Percentiles rank a stretch among this genome's conserved stretches.
Evolutionary conservation across 2,888 invertebrate species (phyloP).

Genomic region (Sminthurinus aureus): DNA sequence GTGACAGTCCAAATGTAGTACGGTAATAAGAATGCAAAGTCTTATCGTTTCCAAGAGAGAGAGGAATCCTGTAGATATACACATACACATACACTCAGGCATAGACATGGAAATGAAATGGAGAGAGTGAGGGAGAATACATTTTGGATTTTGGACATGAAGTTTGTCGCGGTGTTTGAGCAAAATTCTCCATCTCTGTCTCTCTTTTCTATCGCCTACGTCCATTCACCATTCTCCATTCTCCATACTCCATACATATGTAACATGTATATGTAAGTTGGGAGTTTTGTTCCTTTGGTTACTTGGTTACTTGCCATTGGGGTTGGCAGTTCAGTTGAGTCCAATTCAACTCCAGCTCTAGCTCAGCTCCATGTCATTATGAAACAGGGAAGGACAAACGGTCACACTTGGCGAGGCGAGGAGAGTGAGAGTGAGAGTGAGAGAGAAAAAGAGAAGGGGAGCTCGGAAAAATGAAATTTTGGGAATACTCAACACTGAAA

Average conservation of each 20-base stretch:
- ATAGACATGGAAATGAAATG: not conserved
- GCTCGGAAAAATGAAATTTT: slow-evolving; percentile 38
- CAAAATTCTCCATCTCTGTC: not conserved
- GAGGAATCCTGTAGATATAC: not conserved
- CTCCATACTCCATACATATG: not conserved
- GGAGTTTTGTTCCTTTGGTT: slow-evolving; percentile 29
- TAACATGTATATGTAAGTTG: not conserved
- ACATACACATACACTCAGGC: too few species aligned
- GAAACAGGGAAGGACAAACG: slow-evolving; percentile 51
- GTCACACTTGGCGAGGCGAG: slow-evolving; percentile 51
- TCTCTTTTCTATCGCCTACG: not conserved
- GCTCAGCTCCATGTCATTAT: slow-evolving; percentile 41
- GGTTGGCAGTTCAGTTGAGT: slow-evolving; percentile 25
- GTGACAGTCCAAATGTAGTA: not conserved
- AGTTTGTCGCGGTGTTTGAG: slow-evolving; percentile 11
- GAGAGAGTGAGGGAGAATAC: slow-evolving; percentile 3
- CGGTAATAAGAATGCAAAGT: not conserved
- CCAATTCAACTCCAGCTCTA: too few species aligned
- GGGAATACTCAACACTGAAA: slow-evolving; percentile 31
- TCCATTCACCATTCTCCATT: not conserved
- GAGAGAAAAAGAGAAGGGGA: slow-evolving; percentile 30
- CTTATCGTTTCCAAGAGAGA: slow-evolving; percentile 2
- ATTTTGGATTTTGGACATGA: slow-evolving; percentile 26
- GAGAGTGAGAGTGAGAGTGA: slow-evolving; percentile 20
- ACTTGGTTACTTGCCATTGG: slow-evolving; percentile 41